A percentile compares a stretch with the other conserved stretches of the same genome.
These are phyloP conservation scores for Clanis bilineata DNA, from an alignment of 2,888 invertebrate species.

Conservation along the genomic window DNA sequence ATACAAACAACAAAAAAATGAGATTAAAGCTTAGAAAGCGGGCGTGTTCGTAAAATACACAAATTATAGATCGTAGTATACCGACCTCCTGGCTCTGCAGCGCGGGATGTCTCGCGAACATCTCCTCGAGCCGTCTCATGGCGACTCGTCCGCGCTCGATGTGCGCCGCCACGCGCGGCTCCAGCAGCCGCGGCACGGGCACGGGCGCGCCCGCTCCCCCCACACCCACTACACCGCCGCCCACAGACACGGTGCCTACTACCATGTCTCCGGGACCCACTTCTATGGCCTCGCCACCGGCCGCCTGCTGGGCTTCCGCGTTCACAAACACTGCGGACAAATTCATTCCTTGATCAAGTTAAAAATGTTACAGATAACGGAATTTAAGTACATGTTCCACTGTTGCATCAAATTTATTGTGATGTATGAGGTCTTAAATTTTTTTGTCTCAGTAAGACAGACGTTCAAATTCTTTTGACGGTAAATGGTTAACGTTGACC, in stretches of 20 bases:
- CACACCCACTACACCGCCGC: conserved; percentile 1
- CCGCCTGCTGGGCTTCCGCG: conserved; percentile 20
- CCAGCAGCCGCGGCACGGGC: conserved; percentile 67
- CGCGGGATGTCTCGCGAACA: conserved; percentile 89
- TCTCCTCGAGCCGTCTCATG: conserved; percentile 88
- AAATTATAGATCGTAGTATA: no score
- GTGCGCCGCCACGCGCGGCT: conserved; percentile 87
- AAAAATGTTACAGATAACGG: no score
- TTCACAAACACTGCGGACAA: not conserved
- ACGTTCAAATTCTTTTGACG: no score
- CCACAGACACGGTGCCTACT: not conserved
- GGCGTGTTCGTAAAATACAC: no score
- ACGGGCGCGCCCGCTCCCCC: conserved; percentile 19
- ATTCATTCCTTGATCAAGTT: conserved; percentile 1
- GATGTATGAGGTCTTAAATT: no score
- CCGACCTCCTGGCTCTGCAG: conserved; percentile 87
- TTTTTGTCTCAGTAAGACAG: no score
- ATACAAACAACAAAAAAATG: no score
- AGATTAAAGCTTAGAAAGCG: no score
- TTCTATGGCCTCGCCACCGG: conserved; percentile 34
- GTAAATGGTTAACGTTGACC: no score
- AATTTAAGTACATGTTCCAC: no score
- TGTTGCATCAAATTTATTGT: no score
- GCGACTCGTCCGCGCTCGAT: conserved; percentile 89
- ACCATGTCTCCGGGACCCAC: not conserved